Evolutionary conservation across 2,113 vertebrate species (phyloP).

Genomic region (Chloroceryle aenea): DNA sequence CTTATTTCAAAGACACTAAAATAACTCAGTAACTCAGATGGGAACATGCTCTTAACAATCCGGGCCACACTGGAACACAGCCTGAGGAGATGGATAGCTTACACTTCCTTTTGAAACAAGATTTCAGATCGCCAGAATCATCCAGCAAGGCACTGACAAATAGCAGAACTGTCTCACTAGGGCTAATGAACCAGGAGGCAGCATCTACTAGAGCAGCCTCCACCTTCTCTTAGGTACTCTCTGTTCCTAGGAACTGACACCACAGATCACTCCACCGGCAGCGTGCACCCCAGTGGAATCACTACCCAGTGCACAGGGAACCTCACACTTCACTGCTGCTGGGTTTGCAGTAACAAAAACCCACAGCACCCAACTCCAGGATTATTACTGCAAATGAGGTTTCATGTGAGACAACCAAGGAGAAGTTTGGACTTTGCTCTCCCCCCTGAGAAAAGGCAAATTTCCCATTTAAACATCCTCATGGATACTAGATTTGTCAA

Average conservation of each 20-base stretch:
- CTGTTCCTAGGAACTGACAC: not conserved
- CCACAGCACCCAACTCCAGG: not conserved
- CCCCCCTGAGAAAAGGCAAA: not conserved
- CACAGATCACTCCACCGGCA: not conserved
- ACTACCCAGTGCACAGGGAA: not conserved
- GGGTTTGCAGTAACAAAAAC: not conserved
- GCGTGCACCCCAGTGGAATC: not conserved
- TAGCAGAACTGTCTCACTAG: not conserved
- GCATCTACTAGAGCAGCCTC: not conserved
- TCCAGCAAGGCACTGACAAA: not conserved
- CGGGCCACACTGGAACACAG: rapidly evolving
- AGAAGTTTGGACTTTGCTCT: not conserved
- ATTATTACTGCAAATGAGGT: not conserved
- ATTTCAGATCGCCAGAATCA: not conserved
- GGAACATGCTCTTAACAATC: not conserved
- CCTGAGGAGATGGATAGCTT: not conserved
- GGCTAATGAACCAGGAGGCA: not conserved
- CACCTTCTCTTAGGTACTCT: not conserved
- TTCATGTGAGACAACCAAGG: rapidly evolving
- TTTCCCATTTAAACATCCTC: not conserved
- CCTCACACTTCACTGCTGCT: not conserved
- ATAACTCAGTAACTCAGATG: not conserved
- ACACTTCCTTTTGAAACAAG: not conserved
- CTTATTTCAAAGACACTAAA: not conserved
- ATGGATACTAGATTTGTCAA: not conserved